These are phyloP conservation scores for Laupala kohalensis DNA, from an alignment of 1,140 invertebrate species.

Conservation along the genomic window DNA sequence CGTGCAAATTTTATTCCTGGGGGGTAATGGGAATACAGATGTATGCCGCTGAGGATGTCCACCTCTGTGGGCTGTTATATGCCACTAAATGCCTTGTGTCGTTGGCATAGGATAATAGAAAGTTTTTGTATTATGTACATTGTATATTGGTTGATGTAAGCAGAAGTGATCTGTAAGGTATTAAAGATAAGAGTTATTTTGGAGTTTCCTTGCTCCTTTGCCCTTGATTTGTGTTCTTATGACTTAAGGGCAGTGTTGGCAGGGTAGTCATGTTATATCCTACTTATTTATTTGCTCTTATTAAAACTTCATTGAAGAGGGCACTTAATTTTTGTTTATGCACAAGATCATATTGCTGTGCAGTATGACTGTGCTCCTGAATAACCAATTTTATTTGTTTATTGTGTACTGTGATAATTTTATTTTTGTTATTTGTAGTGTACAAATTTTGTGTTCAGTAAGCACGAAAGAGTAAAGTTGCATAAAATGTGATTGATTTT, in stretches of 20 bases:
- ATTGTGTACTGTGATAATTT: background rate
- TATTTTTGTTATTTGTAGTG: background rate
- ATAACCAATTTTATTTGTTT: background rate
- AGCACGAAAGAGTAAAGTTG: background rate
- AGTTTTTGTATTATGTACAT: background rate
- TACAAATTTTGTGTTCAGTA: background rate
- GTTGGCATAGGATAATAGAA: background rate
- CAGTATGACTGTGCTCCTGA: background rate
- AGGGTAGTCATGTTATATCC: background rate
- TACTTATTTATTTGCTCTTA: background rate
- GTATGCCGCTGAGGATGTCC: background rate
- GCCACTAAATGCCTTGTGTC: slow-evolving; percentile 4
- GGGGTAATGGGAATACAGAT: background rate
- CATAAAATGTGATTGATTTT: background rate
- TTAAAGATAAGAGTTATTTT: background rate
- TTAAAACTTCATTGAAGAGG: background rate
- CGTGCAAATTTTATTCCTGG: background rate
- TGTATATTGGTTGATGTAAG: background rate
- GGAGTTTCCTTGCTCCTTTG: background rate
- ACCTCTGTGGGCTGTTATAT: slow-evolving; percentile 1
- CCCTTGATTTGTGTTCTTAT: background rate
- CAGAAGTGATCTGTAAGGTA: background rate
- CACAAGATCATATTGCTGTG: background rate
- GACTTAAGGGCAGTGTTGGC: background rate
- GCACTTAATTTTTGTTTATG: background rate